phyloP scores from a whole-genome alignment of 2,113 vertebrate genomes.

The Notechis scutatus region DNA sequence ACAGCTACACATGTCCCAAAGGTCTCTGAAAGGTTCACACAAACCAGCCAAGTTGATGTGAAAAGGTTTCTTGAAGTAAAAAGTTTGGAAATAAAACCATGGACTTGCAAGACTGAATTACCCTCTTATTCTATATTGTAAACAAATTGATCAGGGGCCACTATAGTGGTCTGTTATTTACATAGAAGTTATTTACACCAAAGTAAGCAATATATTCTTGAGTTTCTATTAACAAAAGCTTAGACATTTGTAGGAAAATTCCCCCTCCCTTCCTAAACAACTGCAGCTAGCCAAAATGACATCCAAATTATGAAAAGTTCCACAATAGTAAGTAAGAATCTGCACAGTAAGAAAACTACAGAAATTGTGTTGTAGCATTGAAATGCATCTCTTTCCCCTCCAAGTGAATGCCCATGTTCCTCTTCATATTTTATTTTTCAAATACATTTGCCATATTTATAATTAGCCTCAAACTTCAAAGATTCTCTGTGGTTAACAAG shows the following conservation, averaged over 20 bases:
- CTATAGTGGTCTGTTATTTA: background rate
- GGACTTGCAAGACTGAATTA: background rate
- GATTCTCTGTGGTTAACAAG: background rate
- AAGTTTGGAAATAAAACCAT: background rate
- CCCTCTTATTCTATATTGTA: too few species aligned
- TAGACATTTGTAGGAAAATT: background rate
- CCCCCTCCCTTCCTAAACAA: background rate
- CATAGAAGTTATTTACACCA: background rate
- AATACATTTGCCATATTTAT: background rate
- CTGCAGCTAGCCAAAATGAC: background rate
- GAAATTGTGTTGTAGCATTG: background rate
- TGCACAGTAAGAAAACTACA: background rate
- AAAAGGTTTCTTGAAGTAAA: background rate
- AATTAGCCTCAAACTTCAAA: background rate
- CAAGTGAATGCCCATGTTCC: background rate
- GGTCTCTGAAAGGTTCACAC: background rate
- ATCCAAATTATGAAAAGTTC: background rate
- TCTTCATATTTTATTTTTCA: background rate
- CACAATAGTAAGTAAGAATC: too few species aligned
- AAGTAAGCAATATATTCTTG: background rate
- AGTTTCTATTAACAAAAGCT: background rate
- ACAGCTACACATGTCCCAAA: background rate
- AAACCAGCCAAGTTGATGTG: background rate
- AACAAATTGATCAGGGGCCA: background rate
- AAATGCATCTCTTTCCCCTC: background rate